phyloP scores from a whole-genome alignment of 2,113 vertebrate genomes.

The Pteruthius melanotis region DNA sequence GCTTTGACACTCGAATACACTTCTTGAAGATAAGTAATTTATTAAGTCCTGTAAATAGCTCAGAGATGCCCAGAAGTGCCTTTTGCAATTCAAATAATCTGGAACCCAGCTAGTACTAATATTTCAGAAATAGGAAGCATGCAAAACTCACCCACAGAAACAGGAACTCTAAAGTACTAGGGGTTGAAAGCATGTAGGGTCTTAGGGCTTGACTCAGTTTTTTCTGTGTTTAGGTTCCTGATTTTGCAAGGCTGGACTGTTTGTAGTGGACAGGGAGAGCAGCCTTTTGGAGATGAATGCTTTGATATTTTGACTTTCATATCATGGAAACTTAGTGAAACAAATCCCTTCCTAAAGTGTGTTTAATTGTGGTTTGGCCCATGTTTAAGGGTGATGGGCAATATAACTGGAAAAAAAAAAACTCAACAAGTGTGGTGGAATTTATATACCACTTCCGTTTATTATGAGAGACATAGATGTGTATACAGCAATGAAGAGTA shows the following conservation, averaged over 20 bases:
- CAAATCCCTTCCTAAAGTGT: not conserved
- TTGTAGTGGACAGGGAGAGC: not conserved
- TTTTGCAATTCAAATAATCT: not conserved
- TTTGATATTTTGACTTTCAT: not conserved
- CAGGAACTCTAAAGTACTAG: not conserved
- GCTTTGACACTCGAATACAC: not conserved
- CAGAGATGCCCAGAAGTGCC: not conserved
- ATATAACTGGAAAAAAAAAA: not conserved
- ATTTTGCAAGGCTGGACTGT: not conserved
- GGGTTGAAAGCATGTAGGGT: not conserved
- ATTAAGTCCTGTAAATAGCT: not conserved
- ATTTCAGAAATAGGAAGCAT: not conserved
- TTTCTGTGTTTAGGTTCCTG: not conserved
- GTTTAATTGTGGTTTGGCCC: not conserved
- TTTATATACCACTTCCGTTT: not conserved
- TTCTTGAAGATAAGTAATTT: not conserved
- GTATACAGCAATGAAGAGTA: not conserved
- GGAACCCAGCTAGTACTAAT: not conserved
- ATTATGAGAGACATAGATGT: not conserved
- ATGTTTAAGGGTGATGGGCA: not conserved
- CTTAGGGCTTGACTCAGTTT: not conserved
- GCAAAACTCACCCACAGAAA: not conserved
- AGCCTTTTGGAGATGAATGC: not conserved
- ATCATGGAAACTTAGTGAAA: not conserved
- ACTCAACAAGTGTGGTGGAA: not conserved